phyloP scores from a whole-genome alignment of 1,140 invertebrate species.

The Subanguina moxae region DNA sequence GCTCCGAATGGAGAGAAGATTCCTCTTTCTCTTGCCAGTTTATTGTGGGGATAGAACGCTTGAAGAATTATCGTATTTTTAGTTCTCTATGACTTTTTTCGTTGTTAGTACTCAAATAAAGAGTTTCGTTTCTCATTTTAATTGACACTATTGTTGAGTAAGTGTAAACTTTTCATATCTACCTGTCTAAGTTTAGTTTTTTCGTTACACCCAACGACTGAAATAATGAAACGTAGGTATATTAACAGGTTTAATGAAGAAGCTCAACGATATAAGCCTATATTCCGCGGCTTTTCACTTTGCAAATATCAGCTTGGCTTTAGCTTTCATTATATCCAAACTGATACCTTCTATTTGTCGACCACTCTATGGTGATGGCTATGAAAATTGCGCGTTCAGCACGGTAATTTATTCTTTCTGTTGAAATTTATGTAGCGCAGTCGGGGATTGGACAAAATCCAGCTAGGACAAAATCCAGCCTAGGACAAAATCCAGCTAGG shows the following conservation, averaged over 20 bases:
- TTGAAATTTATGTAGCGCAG: too few relatives aligned
- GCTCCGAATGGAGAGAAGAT: conserved; percentile 20
- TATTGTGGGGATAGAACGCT: conserved; percentile 18
- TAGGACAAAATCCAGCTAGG: too few relatives aligned
- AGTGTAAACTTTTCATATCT: too few relatives aligned
- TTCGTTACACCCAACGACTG: too few relatives aligned
- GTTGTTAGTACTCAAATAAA: neutral
- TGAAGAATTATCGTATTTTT: neutral
- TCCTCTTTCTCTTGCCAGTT: neutral
- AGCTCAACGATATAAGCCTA: conserved; percentile 60
- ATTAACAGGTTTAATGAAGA: neutral
- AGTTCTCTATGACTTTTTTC: neutral
- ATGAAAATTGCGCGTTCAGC: neutral
- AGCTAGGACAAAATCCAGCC: too few relatives aligned
- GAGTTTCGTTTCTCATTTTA: too few relatives aligned
- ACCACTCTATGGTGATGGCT: neutral
- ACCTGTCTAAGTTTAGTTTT: too few relatives aligned
- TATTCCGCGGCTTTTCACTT: conserved; percentile 75
- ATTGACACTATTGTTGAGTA: too few relatives aligned
- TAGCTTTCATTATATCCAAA: conserved; percentile 76
- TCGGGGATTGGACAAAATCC: too few relatives aligned
- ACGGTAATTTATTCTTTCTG: neutral
- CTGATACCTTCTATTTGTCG: conserved; percentile 61
- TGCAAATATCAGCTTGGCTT: conserved; percentile 76
- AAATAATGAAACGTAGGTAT: too few relatives aligned